Percentiles rank a stretch among this genome's conserved stretches.
Evolutionary conservation across 2,888 invertebrate species (phyloP).

Genomic region (Sabatieria punctata): DNA sequence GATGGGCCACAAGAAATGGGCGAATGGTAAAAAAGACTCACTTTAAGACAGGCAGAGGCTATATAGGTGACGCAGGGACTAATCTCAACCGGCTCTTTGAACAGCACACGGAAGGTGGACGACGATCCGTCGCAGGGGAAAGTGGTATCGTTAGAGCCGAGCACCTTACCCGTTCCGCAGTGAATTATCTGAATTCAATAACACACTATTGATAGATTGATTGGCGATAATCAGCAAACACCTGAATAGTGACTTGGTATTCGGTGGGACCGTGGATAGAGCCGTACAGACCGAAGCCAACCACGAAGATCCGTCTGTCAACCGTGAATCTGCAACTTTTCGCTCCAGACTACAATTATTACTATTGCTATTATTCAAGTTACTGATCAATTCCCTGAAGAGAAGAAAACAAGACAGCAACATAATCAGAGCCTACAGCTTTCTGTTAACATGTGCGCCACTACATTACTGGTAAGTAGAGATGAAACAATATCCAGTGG

Average conservation of each 20-base stretch:
- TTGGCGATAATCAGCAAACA: slow-evolving; percentile 9
- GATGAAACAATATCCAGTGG: too few species aligned
- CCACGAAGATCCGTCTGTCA: slow-evolving; percentile 59
- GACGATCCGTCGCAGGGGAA: slow-evolving; percentile 61
- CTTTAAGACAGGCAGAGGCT: slow-evolving; percentile 59
- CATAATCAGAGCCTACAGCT: too few species aligned
- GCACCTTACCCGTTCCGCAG: slow-evolving; percentile 53
- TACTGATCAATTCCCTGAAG: too few species aligned
- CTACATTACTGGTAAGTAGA: too few species aligned
- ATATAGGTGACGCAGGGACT: slow-evolving; percentile 58
- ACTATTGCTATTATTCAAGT: too few species aligned
- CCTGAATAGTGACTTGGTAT: slow-evolving; percentile 55
- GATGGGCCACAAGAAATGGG: too few species aligned
- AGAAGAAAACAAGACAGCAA: too few species aligned
- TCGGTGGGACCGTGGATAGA: slow-evolving; percentile 57
- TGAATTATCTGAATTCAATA: slow-evolving; percentile 45
- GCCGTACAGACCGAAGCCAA: slow-evolving; percentile 67
- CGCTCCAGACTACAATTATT: too few species aligned
- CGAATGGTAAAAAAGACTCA: too few species aligned
- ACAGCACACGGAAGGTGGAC: slow-evolving; percentile 58
- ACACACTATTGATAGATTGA: neutral
- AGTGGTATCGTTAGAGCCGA: slow-evolving; percentile 53
- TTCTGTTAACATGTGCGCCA: too few species aligned
- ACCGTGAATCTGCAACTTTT: slow-evolving; percentile 55
- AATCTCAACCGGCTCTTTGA: slow-evolving; percentile 66